Conservation (phyloP, 1,140 invertebrate species). For the Drosophila littoralis region DNA sequence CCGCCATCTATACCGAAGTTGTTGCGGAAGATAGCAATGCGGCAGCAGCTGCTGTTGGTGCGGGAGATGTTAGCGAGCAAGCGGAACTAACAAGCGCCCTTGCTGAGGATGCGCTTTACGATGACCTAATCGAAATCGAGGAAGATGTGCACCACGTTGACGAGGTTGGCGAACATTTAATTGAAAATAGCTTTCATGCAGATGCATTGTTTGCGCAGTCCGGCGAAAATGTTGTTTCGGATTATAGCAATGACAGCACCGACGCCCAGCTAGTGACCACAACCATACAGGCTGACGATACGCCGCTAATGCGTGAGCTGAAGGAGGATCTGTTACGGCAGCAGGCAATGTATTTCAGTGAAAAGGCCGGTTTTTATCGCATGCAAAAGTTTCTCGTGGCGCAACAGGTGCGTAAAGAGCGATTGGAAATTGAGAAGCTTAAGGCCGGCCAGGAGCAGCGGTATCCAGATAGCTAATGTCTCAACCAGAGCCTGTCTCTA, state of each 20-base stretch:
- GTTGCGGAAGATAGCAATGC: slow-evolving; percentile 15
- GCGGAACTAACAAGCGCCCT: slow-evolving; percentile 9
- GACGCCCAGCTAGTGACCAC: slow-evolving; percentile 42
- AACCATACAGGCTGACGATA: slow-evolving; percentile 38
- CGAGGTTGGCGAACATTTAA: slow-evolving; percentile 19
- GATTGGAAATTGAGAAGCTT: slow-evolving; percentile 50
- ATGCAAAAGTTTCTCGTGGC: slow-evolving; percentile 73
- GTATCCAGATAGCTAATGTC: slow-evolving; percentile 5
- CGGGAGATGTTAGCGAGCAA: slow-evolving; percentile 34
- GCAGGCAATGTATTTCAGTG: slow-evolving; percentile 63
- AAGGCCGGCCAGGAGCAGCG: slow-evolving; percentile 1
- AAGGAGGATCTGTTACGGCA: slow-evolving; percentile 63
- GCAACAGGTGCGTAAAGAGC: slow-evolving; percentile 61
- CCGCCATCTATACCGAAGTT: slow-evolving; percentile 17
- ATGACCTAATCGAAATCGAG: slow-evolving; percentile 50
- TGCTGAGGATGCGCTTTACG: slow-evolving; percentile 35
- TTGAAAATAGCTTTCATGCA: slow-evolving; percentile 13
- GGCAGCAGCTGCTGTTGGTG: background rate
- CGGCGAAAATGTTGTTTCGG: slow-evolving; percentile 21
- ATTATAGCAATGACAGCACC: slow-evolving; percentile 41
- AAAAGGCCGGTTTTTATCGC: slow-evolving; percentile 66
- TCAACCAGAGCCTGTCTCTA: background rate
- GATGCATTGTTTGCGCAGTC: slow-evolving; percentile 39
- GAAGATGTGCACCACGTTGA: slow-evolving; percentile 32
- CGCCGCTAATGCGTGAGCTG: slow-evolving; percentile 42